Base-by-base conservation (phyloP, 1,140 invertebrate genomes). In the Triops longicaudatus region DNA sequence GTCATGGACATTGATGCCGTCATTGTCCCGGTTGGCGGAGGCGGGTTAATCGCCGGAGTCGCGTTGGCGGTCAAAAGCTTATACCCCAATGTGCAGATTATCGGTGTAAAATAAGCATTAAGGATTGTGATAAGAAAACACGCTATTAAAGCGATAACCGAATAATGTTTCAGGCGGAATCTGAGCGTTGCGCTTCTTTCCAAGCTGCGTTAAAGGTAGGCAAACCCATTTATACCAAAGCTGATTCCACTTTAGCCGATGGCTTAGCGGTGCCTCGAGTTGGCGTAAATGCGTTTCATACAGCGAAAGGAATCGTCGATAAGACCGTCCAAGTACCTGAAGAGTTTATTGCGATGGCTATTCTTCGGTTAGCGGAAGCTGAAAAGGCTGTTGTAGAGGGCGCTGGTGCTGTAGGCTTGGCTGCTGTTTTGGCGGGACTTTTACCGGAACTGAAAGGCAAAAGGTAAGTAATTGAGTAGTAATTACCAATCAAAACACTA, bases 301-400 rank as follows among this genome's bases (percentile, higher is more conserved):
- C 94, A 1, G 91, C 91, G 0, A 85, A 87, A 80, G 84, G 89
- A 0, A 84, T 94, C 0, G 88, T 97, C 72, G 95, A 97, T 83
- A 94, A 92, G 87, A 87, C 96, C 87, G 89, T 90, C 71, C 88
- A 91, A 26, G 91, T 94, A 1, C 90, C 90, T 79, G 92, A 94
- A 83, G 91, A 92, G 83, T 93, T 90, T 88, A 94, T 98, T 73
- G 95, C 96, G 0, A 88, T 96, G 79, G 90, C 94, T 4, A 97
- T 98, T 79, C 83, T 97, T 42, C 87, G 92, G 26, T 83, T 97
- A 72, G 88, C 96, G 3, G 95, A 98, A 84, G 87, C 91, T 77
- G 95, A 97, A 83, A 97, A 98, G 83, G 93, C 92, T 79, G 94
- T 98, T 1, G 94, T 97, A 1, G 96, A 98, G 84, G 96, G 93